Base-by-base conservation (phyloP, 2,888 invertebrate genomes). In the Lasioglossum leucozonium region DNA sequence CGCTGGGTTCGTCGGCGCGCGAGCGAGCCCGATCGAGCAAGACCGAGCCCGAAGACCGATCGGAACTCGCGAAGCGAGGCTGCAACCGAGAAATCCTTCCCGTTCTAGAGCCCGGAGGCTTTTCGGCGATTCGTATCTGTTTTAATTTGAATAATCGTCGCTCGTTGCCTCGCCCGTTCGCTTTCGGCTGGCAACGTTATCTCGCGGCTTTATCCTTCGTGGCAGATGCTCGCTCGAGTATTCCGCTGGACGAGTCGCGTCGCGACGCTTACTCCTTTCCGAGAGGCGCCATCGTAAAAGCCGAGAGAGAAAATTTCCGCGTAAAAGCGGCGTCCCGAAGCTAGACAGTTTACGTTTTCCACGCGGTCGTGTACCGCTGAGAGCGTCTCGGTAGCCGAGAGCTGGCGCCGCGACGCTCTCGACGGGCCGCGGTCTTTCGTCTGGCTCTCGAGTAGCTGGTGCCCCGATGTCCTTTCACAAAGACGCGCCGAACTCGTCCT, bases 321-420 rank as follows among this genome's bases (percentile, higher is more conserved):
- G 22, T 34, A 22, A 11, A 11, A n/a, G 47, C 3, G n/a, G 22
- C n/a, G 11, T 16, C 4, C 47, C 22, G 22, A 22, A 0, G 40
- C 11, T n/a, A 37, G 71, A 62, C 76, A 16, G 84, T 89, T 89
- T 87, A 84, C 89, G 67, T 82, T 84, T 89, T 81, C 81, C 87
- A 74, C 40, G 81, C 77, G 67, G 73, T 62, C 47, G 16, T 72
- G 69, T 81, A 79, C 84, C 69, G 74, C 71, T 79, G 72, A 44
- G 5, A 44, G 75, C 51, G 62, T 44, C 3, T 62, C 42, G 69
- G 74, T 58, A 40, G 51, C 26, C 26, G 13, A 5, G 37, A 67
- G 62, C 88, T 89, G 89, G 89, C 89, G 89, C 89, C 89, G 88
- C 82, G 88, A 87, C 82, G 86, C 88, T 79, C 89, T 89, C 55